Conservation (phyloP, 2,797 vertebrate species). For the Furcifer pardalis region DNA sequence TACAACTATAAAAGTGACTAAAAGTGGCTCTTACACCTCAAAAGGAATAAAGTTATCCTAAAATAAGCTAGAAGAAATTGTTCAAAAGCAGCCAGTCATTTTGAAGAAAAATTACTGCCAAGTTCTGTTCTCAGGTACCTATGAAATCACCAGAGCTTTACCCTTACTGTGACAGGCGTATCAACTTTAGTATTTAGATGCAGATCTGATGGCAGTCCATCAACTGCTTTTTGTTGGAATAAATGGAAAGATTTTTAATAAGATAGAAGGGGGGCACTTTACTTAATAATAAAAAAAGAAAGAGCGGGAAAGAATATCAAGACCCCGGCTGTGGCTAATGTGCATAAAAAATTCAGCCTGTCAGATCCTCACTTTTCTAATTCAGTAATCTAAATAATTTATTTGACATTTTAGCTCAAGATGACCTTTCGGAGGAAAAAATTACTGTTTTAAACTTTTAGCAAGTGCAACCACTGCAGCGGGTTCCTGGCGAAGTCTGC, state of each 20-base stretch:
- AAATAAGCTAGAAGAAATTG: background rate
- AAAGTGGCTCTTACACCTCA: background rate
- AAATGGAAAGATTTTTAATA: slow-evolving; percentile 77
- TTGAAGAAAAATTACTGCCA: background rate
- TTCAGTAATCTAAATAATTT: slow-evolving; percentile 91
- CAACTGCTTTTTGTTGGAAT: slow-evolving; percentile 67
- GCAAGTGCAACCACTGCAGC: slow-evolving; percentile 81
- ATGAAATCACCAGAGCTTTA: background rate
- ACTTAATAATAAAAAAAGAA: slow-evolving; percentile 74
- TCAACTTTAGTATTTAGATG: slow-evolving; percentile 63
- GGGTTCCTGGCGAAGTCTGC: slow-evolving; percentile 79
- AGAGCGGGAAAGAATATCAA: slow-evolving; percentile 69
- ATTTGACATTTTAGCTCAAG: slow-evolving; percentile 89
- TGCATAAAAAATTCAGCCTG: slow-evolving; percentile 88
- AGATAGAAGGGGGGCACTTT: slow-evolving; percentile 69
- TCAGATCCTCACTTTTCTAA: slow-evolving; percentile 88
- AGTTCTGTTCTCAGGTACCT: background rate
- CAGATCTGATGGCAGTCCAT: slow-evolving; percentile 64
- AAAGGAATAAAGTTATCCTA: background rate
- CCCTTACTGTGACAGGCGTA: slow-evolving; percentile 46
- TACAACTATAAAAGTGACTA: background rate
- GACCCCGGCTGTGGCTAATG: slow-evolving; percentile 84
- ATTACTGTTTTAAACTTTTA: slow-evolving; percentile 89
- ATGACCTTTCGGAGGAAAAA: slow-evolving; percentile 87
- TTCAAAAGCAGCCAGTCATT: background rate